Evolutionary conservation across 2,888 invertebrate species (phyloP), one percentile per base, ranked within the genome.

Genomic region (Ditula angustiorana): DNA sequence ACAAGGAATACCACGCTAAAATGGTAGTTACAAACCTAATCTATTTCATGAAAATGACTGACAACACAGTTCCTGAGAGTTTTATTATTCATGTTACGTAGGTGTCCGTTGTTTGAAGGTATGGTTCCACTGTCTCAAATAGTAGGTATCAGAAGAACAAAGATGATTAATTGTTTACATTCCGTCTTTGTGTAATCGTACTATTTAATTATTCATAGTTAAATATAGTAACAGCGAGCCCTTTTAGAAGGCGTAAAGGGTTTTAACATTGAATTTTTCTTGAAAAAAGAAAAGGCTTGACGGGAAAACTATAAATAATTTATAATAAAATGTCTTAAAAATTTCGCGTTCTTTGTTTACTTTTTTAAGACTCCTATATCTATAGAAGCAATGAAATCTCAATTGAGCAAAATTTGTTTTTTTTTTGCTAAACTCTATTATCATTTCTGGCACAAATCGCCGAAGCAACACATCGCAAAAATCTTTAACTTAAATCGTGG

Each of bases 271-370:
- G 4, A 8, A 26, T 26, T 26, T 26, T 26, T 33, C 5, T 33
- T 33, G 33, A 11, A 33, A 33, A 26, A 26, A 26, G 26, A 26
- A 26, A 26, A 26, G 5, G 26, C 26, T 26, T 26, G 3, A 26
- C 26, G 5, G 26, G 5, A 26, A 26, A 5, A 5, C 5, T 30
- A 30, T 8, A 30, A 30, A 5, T 8, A 7, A 8, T 30, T 30
- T 30, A 30, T n/a, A n/a, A n/a, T n/a, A n/a, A n/a, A n/a, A n/a
- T n/a, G n/a, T n/a, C n/a, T n/a, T n/a, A n/a, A n/a, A n/a, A n/a
- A n/a, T n/a, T n/a, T n/a, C n/a, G 30, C 46, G 53, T 61, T 61
- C 52, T 61, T 46, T 53, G 23, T 28, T n/a, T 8, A 21, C 21
- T 52, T 28, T 24, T 30, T 30, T 30, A 8, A 30, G 28, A 28